Conservation (phyloP, 2,888 invertebrate species). For the Syrista parreyssii region DNA sequence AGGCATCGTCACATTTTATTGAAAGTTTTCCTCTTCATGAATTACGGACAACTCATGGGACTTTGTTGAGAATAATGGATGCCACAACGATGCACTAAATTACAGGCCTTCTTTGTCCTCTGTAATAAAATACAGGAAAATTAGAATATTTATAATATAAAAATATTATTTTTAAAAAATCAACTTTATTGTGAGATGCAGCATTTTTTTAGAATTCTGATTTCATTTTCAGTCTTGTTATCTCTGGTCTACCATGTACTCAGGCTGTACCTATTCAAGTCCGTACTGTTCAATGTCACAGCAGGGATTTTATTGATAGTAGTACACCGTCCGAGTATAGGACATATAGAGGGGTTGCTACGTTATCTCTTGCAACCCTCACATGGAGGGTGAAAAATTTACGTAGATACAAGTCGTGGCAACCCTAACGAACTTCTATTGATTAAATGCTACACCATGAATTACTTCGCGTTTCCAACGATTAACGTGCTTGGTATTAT, state of each 20-base stretch:
- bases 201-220: neutral
- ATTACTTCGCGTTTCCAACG: constrained; percentile 23
- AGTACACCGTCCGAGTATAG: neutral
- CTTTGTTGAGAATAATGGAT: neutral
- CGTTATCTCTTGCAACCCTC: neutral
- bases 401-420: constrained; percentile 9
- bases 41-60: neutral
- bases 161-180: neutral
- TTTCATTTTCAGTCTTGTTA: neutral
- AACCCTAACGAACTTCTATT: constrained; percentile 26
- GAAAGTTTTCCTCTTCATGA: neutral
- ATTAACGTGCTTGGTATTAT: constrained; percentile 8
- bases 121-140: neutral
- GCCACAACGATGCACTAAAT: neutral
- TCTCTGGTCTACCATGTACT: neutral
- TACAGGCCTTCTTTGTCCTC: too few species aligned
- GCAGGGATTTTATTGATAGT: neutral
- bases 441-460: constrained; percentile 28
- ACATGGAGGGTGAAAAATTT: constrained; percentile 19
- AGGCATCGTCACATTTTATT: constrained; percentile 35
- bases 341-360: neutral
- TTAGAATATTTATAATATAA: neutral
- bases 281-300: neutral
- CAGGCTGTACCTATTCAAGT: neutral
- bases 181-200: neutral